Percentiles rank a stretch among this genome's conserved stretches.
Evolutionary conservation across 2,888 invertebrate genomes (phyloP).

Genomic region (Tiphia femorata): DNA sequence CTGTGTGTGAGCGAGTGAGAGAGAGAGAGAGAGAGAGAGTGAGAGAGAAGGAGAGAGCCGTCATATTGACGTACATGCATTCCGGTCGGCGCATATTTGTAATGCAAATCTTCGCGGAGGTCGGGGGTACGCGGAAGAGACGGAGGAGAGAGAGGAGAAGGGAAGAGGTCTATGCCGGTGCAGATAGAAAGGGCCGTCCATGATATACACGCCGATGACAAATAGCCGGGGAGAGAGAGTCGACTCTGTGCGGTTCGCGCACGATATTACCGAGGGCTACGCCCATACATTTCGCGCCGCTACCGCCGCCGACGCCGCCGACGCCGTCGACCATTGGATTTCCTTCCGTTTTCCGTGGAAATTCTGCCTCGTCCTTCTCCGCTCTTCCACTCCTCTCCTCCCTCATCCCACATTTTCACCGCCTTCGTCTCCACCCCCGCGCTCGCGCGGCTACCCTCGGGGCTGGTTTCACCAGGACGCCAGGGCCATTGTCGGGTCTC

Average conservation of each 20-base stretch:
- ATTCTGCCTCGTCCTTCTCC: slow-evolving; percentile 26
- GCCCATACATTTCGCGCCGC: slow-evolving; percentile 50
- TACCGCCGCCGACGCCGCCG: slow-evolving; percentile 37
- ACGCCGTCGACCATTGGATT: slow-evolving; percentile 52
- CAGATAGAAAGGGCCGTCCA: slow-evolving; percentile 49
- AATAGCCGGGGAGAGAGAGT: slow-evolving; percentile 47
- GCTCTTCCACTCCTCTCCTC: slow-evolving; percentile 7
- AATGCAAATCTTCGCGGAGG: slow-evolving; percentile 61
- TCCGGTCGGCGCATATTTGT: slow-evolving; percentile 57
- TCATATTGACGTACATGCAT: slow-evolving; percentile 56
- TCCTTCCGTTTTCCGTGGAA: slow-evolving; percentile 56
- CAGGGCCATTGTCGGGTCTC: slow-evolving; percentile 34
- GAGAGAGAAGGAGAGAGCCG: slow-evolving; percentile 29
- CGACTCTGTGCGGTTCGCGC: slow-evolving; percentile 41
- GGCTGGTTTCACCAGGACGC: slow-evolving; percentile 17
- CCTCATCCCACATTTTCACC: slow-evolving; percentile 7
- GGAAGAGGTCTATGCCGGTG: slow-evolving; percentile 31
- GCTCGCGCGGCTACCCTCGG: slow-evolving; percentile 9
- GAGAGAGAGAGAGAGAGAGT: not conserved
- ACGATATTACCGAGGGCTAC: slow-evolving; percentile 50
- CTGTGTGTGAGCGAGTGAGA: not conserved
- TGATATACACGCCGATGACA: slow-evolving; percentile 55
- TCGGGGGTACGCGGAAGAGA: slow-evolving; percentile 20
- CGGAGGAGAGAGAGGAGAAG: slow-evolving; percentile 25
- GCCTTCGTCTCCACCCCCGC: slow-evolving; percentile 6